These are phyloP conservation scores for Odontomyia ornata DNA, from an alignment of 2,888 invertebrate species.

Conservation along the genomic window DNA sequence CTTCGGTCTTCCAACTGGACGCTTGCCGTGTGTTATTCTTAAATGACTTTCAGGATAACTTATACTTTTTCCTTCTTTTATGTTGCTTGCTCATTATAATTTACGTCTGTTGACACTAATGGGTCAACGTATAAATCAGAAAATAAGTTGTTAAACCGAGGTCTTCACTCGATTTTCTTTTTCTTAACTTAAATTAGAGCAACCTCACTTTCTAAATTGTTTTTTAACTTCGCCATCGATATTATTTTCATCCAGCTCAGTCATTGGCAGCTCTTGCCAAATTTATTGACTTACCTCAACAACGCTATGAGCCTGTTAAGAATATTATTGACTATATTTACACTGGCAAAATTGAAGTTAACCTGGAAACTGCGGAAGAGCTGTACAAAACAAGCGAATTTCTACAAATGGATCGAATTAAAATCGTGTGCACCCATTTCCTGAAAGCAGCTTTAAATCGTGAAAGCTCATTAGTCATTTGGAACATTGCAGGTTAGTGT, in stretches of 20 bases:
- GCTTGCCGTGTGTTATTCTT: no score
- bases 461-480: conserved; percentile 7
- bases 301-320: conserved; percentile 24
- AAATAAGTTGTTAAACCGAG: no score
- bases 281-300: conserved; percentile 9
- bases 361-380: conserved; percentile 24
- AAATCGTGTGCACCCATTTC: conserved; percentile 24
- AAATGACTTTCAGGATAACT: no score
- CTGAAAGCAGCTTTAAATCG: conserved; percentile 21
- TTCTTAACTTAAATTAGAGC: no score
- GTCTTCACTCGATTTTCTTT: no score
- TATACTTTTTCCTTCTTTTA: no score
- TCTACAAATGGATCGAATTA: conserved; percentile 28
- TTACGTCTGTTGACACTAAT: no score
- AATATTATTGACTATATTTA: conserved; percentile 27
- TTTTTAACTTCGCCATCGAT: no score
- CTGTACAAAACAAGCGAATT: conserved; percentile 11
- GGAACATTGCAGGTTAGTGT: conserved; percentile 34
- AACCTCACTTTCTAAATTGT: no score
- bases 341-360: conserved; percentile 26
- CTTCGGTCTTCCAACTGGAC: no score
- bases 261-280: conserved; percentile 7
- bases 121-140: no score
- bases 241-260: neutral
- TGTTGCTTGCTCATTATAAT: no score